Base-by-base conservation (phyloP, 1,140 invertebrate species). In the Drosophila gunungcola region DNA sequence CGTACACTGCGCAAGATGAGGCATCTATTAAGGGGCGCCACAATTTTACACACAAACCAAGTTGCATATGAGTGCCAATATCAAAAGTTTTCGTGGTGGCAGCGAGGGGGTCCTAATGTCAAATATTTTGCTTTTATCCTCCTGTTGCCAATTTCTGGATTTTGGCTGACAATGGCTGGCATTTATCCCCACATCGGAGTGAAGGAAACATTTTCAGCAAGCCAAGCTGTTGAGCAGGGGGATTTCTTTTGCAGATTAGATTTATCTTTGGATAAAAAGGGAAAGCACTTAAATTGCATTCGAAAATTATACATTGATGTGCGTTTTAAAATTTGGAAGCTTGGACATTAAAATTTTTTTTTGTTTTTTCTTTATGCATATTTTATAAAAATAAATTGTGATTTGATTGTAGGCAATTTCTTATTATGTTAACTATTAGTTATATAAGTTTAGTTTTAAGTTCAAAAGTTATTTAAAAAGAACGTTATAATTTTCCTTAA, bases 111-210 rank as follows among this genome's bases (percentile, higher is more conserved):
- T 62, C 64, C 83, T 73, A 73, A 80, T 80, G 81, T 84, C 77
- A 84, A 84, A 85, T 85, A 84, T 84, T 84, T 80, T 74, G 80
- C 45, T 57, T 49, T 56, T 48, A 51, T 51, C 56, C 69, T 70
- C 64, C 52, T 49, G 63, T 69, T 70, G 64, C 49, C 49, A 29
- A 42, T 56, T 48, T 52, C 38, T 49, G 13, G 73, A 77, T 81
- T 77, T 61, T 36, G 34, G 41, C 57, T 25, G 51, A 60, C 43
- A 76, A 78, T 54, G 76, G 39, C 38, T 54, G 42, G 38, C 76
- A 65, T 79, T 79, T 79, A 78, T 78, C 57, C 63, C 27, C n/a
- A 13, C 21, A 32, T 46, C 53, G 13, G 2, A 46, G n/a, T 32
- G 41, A 56, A 16, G 51, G 62, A 67, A 34, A 45, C 62, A 68